These are phyloP conservation scores for Eclectus roratus DNA, from an alignment of 2,113 vertebrate species.

Conservation along the genomic window DNA sequence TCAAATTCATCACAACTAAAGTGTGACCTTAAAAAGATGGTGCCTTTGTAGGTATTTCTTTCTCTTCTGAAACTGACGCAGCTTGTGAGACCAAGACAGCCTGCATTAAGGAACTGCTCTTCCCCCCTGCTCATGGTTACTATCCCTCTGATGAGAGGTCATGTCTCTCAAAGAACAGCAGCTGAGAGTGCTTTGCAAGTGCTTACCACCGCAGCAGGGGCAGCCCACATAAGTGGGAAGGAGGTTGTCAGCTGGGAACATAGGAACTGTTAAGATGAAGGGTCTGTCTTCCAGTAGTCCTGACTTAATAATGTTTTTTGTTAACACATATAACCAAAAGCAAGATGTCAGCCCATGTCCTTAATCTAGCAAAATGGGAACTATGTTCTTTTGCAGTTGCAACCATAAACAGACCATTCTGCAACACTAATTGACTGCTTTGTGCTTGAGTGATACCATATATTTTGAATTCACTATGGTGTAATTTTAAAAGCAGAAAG, in stretches of 20 bases:
- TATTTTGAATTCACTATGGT: background rate
- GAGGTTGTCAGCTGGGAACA: background rate
- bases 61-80: background rate
- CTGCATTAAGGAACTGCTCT: background rate
- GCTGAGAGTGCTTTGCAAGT: fast-evolving
- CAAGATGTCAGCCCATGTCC: background rate
- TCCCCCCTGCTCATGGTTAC: background rate
- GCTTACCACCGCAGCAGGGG: fast-evolving
- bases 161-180: background rate
- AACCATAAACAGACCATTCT: background rate
- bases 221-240: fast-evolving
- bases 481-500: background rate
- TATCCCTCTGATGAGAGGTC: background rate
- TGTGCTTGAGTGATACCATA: background rate
- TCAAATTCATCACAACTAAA: background rate
- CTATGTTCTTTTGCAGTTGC: background rate
- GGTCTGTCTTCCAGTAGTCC: background rate
- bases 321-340: background rate
- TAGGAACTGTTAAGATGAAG: background rate
- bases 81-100: background rate
- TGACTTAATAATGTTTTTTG: background rate
- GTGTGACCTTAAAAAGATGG: background rate
- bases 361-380: background rate
- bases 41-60: background rate
- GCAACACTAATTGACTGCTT: background rate